Conservation (phyloP, 2,888 invertebrate species). For the Parascotia fuliginaria region DNA sequence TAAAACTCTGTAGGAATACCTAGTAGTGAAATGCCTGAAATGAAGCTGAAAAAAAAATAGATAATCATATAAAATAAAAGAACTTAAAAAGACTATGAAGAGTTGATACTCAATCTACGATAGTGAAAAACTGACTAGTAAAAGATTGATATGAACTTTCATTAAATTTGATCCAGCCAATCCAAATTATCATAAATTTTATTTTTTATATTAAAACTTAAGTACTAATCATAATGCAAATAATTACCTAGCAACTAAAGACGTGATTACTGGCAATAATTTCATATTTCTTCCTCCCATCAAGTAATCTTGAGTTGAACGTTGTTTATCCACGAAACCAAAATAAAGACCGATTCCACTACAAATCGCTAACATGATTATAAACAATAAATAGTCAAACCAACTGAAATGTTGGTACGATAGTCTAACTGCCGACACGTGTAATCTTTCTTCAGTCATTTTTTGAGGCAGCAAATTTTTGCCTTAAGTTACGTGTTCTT, state of each 20-base stretch:
- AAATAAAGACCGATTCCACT: slow-evolving; percentile 92
- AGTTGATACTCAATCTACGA: too few relatives aligned
- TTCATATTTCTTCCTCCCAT: slow-evolving; percentile 93
- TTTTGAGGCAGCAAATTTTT: too few relatives aligned
- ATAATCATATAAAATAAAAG: not conserved
- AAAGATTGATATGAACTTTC: too few relatives aligned
- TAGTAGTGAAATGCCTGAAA: slow-evolving; percentile 91
- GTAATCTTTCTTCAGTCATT: slow-evolving; percentile 50
- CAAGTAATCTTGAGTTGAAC: slow-evolving; percentile 89
- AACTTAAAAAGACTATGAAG: too few relatives aligned
- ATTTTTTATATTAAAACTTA: too few relatives aligned
- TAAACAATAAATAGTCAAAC: slow-evolving; percentile 89
- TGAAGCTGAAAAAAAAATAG: slow-evolving; percentile 79
- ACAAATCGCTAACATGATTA: slow-evolving; percentile 89
- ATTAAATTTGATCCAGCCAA: too few relatives aligned
- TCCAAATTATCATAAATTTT: too few relatives aligned
- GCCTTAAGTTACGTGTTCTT: not conserved
- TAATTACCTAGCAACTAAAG: slow-evolving; percentile 91
- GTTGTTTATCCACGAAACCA: slow-evolving; percentile 88
- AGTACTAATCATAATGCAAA: too few relatives aligned
- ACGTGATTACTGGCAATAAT: slow-evolving; percentile 91
- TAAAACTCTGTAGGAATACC: slow-evolving; percentile 93
- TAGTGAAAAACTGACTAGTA: too few relatives aligned
- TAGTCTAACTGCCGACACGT: slow-evolving; percentile 57
- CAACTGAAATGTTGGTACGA: slow-evolving; percentile 80